These are phyloP conservation scores for Pleuronectes platessa DNA, from an alignment of 2,113 vertebrate genomes.

Conservation along the genomic window DNA sequence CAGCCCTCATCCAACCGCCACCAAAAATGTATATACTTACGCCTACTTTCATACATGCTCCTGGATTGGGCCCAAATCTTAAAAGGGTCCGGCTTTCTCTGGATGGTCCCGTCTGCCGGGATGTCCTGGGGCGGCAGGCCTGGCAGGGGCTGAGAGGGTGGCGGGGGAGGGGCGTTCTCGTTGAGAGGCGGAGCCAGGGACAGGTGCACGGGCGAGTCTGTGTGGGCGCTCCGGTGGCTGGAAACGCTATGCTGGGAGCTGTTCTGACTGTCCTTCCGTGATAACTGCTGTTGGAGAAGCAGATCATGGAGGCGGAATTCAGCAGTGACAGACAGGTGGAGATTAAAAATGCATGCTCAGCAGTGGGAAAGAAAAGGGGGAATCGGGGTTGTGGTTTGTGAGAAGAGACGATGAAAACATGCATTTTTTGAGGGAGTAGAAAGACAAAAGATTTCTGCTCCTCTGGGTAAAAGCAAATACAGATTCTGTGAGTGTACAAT, in stretches of 20 bases:
- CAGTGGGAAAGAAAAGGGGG: conserved; percentile 9
- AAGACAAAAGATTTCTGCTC: conserved; percentile 22
- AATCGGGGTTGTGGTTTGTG: conserved; percentile 17
- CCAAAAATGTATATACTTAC: conserved; percentile 90
- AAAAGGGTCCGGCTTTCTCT: conserved; percentile 98
- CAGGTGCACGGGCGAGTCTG: conserved; percentile 89
- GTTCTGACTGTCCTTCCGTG: conserved; percentile 98
- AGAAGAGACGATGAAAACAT: conserved; percentile 9
- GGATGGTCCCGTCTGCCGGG: conserved; percentile 87
- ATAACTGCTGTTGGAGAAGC: conserved; percentile 88
- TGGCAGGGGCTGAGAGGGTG: conserved; percentile 81
- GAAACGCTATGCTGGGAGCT: conserved; percentile 96
- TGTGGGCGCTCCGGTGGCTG: conserved; percentile 93
- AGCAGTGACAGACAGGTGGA: conserved; percentile 20
- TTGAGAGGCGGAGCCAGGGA: conserved; percentile 82
- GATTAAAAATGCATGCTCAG: conserved; percentile 22
- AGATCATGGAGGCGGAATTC: conserved; percentile 35
- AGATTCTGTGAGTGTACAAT: conserved; percentile 11
- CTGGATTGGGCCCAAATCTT: conserved; percentile 99
- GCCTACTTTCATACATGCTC: conserved; percentile 99
- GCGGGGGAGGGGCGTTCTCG: conserved; percentile 77
- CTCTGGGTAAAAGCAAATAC: conserved; percentile 23
- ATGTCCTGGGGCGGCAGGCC: conserved; percentile 84
- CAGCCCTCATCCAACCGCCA: conserved; percentile 71
- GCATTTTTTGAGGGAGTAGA: conserved; percentile 24